Evolutionary conservation across 2,797 vertebrate species (phyloP).

Genomic region (Cirrhinus molitorella): DNA sequence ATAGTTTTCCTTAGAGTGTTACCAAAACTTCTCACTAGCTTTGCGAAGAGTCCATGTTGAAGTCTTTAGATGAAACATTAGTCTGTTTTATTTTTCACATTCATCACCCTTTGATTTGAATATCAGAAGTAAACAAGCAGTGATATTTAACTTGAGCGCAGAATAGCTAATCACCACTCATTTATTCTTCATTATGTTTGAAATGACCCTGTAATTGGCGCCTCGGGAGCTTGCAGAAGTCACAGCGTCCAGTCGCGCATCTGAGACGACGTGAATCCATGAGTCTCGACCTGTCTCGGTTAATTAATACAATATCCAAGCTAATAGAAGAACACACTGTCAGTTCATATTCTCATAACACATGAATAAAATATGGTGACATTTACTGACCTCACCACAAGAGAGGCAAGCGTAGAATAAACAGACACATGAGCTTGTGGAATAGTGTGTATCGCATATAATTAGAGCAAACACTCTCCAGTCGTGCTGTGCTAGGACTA

Average conservation of each 20-base stretch:
- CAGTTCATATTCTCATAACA: constrained; percentile 52
- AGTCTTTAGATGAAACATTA: neutral
- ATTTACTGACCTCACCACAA: constrained; percentile 61
- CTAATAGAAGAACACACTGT: constrained; percentile 50
- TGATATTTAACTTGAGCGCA: neutral
- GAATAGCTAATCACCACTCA: constrained; percentile 1
- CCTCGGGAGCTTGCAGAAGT: neutral
- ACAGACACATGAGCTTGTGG: constrained; percentile 28
- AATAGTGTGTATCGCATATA: neutral
- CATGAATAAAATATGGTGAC: constrained; percentile 67
- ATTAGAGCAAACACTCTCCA: neutral
- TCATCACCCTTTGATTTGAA: neutral
- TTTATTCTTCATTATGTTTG: constrained; percentile 22
- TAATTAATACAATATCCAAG: constrained; percentile 46
- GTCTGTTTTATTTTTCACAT: neutral
- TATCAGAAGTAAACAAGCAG: neutral
- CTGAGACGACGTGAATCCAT: neutral
- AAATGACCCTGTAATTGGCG: constrained; percentile 21
- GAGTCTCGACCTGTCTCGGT: constrained; percentile 16
- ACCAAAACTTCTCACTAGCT: neutral
- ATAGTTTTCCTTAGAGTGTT: neutral
- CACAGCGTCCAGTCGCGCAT: neutral
- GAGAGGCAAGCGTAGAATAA: constrained; percentile 42
- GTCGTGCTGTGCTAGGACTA: neutral
- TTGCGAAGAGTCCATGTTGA: neutral